Evolutionary conservation across 2,888 invertebrate species (phyloP), one percentile per base, ranked within the genome.

Genomic region (Caenorhabditis sinica): DNA sequence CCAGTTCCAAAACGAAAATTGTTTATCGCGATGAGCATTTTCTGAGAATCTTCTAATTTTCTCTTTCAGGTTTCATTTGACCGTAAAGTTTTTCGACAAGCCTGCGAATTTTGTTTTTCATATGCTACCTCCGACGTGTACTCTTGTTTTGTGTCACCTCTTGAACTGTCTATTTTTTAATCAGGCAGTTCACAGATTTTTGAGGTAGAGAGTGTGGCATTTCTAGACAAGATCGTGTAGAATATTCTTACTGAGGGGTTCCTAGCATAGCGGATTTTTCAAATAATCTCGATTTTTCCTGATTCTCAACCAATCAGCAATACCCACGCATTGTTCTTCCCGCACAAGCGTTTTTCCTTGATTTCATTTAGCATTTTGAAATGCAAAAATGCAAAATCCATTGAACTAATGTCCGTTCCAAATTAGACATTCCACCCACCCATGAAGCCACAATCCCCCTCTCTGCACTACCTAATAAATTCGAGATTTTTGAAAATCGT

Each of bases 401-500:
- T 72, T 51, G 51, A 66, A 45, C 65, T 9, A 58, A 28, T 45
- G 45, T 36, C 58, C 17, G 15, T 28, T 30, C 33, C 17, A 23
- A 17, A 58, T 49, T 76, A 68, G 51, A 13, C 51, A 61, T 77
- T 69, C 68, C 68, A 33, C 68, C 60, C 76, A 60, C 68, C 60
- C 68, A 45, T 15, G 53, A 66, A 56, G 40, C 65, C 28, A 56
- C 56, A 40, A 65, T 63, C 53, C 17, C 20, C 30, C 1, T 13
- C n/a, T n/a, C n/a, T n/a, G 33, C n/a, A 28, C 58, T 60, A 45
- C 45, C 45, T 15, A 53, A 23, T 53, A 11, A 11, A 9, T 49
- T 53, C 9, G 17, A 8, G 11, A 53, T 56, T 56, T 56, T 56
- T 3, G 23, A 53, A 53, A 45, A 17, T 45, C n/a, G 3, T 61